phyloP scores from a whole-genome alignment of 2,888 invertebrate genomes.

The Perithous albicinctus region DNA sequence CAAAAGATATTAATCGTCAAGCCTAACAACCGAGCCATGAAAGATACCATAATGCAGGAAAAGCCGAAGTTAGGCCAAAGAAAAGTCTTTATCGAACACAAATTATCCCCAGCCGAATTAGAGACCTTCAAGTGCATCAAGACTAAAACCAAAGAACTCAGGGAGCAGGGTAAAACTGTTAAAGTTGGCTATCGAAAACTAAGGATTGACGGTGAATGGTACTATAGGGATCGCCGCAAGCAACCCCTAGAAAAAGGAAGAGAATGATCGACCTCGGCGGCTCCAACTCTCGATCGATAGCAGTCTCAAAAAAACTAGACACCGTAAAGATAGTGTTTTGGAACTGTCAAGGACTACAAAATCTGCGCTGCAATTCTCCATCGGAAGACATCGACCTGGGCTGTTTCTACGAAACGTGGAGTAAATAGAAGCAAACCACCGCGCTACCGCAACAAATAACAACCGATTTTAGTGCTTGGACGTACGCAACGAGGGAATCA shows the following conservation, averaged over 20 bases:
- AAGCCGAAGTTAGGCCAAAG: conserved; percentile 31
- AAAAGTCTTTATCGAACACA: conserved; percentile 42
- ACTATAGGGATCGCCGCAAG: conserved; percentile 15
- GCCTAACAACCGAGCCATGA: conserved; percentile 7
- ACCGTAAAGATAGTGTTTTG: conserved; percentile 9
- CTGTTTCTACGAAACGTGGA: conserved; percentile 34
- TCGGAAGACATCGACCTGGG: not conserved
- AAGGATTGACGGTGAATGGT: conserved; percentile 12
- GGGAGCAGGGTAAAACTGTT: not conserved
- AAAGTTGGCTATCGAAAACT: conserved; percentile 5
- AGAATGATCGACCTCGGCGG: not conserved
- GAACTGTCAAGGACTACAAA: conserved; percentile 31
- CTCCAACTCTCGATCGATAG: not conserved
- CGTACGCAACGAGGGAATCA: conserved; percentile 11
- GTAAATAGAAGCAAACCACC: not conserved
- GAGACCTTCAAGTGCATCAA: conserved; percentile 14
- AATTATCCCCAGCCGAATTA: conserved; percentile 13
- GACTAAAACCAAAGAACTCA: conserved; percentile 5
- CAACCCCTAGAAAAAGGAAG: not conserved
- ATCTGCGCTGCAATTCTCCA: not conserved
- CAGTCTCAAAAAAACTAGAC: conserved; percentile 3
- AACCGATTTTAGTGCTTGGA: not conserved
- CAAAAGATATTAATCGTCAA: conserved; percentile 10
- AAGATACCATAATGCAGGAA: conserved; percentile 24
- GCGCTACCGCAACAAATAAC: not conserved